These are phyloP conservation scores for Lepidochitona cinerea DNA, from an alignment of 2,888 invertebrate genomes.

Conservation along the genomic window DNA sequence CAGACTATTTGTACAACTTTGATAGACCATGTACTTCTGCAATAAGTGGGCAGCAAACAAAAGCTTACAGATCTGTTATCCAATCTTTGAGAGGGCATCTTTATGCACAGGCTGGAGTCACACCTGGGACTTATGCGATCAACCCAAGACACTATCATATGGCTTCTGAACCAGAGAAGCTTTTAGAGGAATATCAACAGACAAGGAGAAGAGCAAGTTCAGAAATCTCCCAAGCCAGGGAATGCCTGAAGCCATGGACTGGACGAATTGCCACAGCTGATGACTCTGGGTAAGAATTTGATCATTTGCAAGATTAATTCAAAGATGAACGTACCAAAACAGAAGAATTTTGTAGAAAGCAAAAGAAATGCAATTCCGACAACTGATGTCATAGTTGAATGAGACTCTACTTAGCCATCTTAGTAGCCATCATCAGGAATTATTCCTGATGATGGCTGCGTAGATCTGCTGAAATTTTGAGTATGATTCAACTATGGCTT, in stretches of 20 bases:
- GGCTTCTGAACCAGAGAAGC: conserved; percentile 25
- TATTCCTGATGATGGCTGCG: no score
- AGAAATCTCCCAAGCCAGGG: conserved; percentile 27
- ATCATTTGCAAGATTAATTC: neutral
- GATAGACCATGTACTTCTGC: neutral
- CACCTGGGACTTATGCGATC: neutral
- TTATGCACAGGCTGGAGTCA: neutral
- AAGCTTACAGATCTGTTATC: neutral
- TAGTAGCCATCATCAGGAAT: no score
- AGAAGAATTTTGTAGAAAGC: no score
- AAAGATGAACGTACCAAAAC: no score
- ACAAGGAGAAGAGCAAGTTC: conserved; percentile 16
- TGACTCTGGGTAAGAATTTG: neutral
- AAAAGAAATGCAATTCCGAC: no score
- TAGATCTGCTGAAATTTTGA: no score
- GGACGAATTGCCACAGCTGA: neutral
- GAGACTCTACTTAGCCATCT: no score
- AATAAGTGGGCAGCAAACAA: neutral
- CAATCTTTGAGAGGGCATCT: neutral
- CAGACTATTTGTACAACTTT: neutral
- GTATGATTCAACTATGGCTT: no score
- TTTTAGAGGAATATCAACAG: conserved; percentile 28
- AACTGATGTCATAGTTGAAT: no score
- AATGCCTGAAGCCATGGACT: conserved; percentile 9
- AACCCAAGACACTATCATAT: neutral